Percentiles rank a stretch among this genome's conserved stretches.
phyloP scores from a whole-genome alignment of 2,888 invertebrate species.

The Catocala nupta region DNA sequence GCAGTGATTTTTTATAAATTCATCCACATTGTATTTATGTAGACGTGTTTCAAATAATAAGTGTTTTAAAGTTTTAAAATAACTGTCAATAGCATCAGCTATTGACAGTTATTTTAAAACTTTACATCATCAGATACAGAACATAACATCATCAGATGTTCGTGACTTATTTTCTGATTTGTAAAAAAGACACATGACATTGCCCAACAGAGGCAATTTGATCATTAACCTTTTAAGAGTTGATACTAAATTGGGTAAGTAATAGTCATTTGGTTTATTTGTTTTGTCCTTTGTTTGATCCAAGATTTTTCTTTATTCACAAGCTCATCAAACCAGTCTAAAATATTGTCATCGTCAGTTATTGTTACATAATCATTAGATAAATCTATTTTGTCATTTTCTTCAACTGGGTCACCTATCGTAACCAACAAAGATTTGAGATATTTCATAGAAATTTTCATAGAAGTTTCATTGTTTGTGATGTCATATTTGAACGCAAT shows the following conservation, averaged over 20 bases:
- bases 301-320: conserved; percentile 1
- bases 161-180: conserved; percentile 18
- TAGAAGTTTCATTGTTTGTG: conserved; percentile 7
- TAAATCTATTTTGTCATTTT: neutral
- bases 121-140: too few species aligned
- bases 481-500: conserved; percentile 1
- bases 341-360: neutral
- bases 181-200: conserved; percentile 21
- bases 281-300: neutral
- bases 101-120: too few species aligned
- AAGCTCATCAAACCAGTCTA: neutral
- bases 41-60: too few species aligned
- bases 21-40: conserved; percentile 20
- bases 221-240: conserved; percentile 19
- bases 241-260: neutral
- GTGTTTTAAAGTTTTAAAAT: conserved; percentile 15
- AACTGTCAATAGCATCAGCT: neutral
- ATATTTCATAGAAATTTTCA: conserved; percentile 4
- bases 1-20: conserved; percentile 1
- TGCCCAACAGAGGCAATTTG: conserved; percentile 17
- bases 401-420: neutral
- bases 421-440: conserved; percentile 5
- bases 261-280: neutral
- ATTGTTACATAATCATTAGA: neutral
- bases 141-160: neutral